Evolutionary conservation across 2,797 vertebrate genomes (phyloP).

Genomic region (Sebastes matsubarae): DNA sequence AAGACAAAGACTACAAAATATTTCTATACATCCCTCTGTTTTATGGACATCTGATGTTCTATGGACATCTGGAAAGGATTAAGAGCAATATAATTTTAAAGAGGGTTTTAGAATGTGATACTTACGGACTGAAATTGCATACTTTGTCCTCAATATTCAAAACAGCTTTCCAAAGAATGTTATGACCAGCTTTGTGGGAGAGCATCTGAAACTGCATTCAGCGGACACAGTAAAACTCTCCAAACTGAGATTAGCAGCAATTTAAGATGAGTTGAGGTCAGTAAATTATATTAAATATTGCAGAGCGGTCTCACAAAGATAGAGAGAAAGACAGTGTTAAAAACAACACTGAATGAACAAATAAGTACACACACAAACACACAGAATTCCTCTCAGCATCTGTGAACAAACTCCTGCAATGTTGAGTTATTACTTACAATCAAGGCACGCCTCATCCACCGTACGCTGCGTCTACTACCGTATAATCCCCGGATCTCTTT

Average conservation of each 20-base stretch:
- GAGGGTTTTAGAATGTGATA: neutral
- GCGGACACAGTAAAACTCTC: neutral
- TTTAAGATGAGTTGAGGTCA: neutral
- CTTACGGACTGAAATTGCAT: neutral
- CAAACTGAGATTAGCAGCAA: neutral
- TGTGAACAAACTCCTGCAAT: neutral
- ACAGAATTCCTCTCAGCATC: neutral
- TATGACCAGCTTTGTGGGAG: neutral
- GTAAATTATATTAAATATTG: neutral
- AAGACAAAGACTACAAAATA: neutral
- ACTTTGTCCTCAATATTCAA: neutral
- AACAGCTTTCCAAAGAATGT: neutral
- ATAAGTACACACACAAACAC: neutral
- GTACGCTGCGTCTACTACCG: constrained; percentile 5
- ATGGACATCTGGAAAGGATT: neutral
- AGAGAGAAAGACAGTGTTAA: neutral
- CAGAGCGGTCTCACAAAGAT: neutral
- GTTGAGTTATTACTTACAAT: constrained; percentile 5
- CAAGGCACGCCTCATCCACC: neutral
- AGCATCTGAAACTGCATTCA: neutral
- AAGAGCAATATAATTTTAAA: neutral
- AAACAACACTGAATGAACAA: neutral
- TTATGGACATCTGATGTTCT: neutral
- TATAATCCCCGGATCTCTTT: constrained; percentile 11
- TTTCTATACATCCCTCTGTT: neutral